A percentile compares a stretch with the other conserved stretches of the same genome.
Conservation (phyloP, 2,113 vertebrate species). For the Callaeas wilsoni region DNA sequence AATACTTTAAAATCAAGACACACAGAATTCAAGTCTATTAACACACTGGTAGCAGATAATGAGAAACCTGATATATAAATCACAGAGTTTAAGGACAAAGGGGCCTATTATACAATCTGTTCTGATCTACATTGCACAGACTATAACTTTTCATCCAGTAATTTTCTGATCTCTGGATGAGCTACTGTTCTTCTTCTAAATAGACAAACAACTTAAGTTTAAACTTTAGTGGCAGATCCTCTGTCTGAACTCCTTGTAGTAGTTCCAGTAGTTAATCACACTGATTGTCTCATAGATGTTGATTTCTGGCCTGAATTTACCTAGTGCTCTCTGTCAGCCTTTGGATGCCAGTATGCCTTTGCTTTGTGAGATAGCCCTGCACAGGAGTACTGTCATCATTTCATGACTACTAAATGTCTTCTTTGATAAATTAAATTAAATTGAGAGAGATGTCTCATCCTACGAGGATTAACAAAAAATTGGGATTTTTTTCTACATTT, state of each 20-base stretch:
- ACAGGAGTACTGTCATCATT: neutral
- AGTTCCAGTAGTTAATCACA: neutral
- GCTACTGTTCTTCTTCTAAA: neutral
- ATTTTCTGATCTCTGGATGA: neutral
- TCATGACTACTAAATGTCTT: neutral
- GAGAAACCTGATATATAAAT: neutral
- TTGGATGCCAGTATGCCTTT: neutral
- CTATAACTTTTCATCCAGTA: neutral
- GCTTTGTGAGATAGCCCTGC: neutral
- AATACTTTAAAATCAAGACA: neutral
- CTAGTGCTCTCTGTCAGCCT: neutral
- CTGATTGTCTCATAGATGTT: neutral
- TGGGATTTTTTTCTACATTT: neutral
- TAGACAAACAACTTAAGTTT: neutral
- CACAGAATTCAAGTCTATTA: neutral
- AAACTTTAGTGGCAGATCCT: neutral
- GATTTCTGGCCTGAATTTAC: neutral
- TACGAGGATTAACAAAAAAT: neutral
- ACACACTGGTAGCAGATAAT: neutral
- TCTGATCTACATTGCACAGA: neutral
- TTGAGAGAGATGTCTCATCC: neutral
- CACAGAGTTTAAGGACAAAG: neutral
- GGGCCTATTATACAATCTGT: neutral
- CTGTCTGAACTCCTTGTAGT: neutral
- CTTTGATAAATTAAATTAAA: neutral